Conservation (phyloP, 1,140 invertebrate species). For the Drosophila fuyamai region DNA sequence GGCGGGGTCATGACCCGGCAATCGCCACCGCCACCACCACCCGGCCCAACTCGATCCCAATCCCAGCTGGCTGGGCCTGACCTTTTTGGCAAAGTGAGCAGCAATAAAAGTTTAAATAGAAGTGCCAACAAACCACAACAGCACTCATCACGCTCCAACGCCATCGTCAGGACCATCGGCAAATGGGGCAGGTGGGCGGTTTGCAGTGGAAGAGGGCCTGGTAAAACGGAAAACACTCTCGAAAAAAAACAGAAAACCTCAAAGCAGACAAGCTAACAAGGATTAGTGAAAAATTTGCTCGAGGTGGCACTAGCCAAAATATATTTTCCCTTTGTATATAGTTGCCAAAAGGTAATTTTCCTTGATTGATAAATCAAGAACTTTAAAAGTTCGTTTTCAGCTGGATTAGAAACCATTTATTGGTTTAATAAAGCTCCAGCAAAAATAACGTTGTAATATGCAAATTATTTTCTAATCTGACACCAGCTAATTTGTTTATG, state of each 20-base stretch:
- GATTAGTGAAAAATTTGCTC: constrained; percentile 48
- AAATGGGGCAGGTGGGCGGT: constrained; percentile 41
- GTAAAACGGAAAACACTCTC: neutral
- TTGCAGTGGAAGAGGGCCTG: constrained; percentile 5
- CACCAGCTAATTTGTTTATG: constrained; percentile 35
- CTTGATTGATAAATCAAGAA: constrained; percentile 24
- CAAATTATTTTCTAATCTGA: constrained; percentile 39
- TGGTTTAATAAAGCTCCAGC: constrained; percentile 11
- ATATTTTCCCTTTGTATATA: constrained; percentile 20
- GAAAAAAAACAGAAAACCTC: constrained; percentile 48
- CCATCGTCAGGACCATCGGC: constrained; percentile 52
- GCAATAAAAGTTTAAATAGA: constrained; percentile 83
- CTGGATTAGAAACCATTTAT: constrained; percentile 13
- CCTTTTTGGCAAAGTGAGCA: constrained; percentile 73
- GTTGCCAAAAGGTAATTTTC: constrained; percentile 4
- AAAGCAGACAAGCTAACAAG: constrained; percentile 73
- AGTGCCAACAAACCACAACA: constrained; percentile 82
- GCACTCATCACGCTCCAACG: constrained; percentile 78
- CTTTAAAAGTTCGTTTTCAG: constrained; percentile 8
- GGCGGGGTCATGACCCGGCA: constrained; percentile 31
- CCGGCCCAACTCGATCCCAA: neutral
- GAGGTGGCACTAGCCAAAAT: constrained; percentile 41
- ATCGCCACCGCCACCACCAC: constrained; percentile 3
- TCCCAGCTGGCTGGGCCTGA: constrained; percentile 36
- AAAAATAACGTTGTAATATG: constrained; percentile 16